A percentile compares a stretch with the other conserved stretches of the same genome.
Conservation (phyloP, 2,888 invertebrate genomes). For the Craniophora ligustri region DNA sequence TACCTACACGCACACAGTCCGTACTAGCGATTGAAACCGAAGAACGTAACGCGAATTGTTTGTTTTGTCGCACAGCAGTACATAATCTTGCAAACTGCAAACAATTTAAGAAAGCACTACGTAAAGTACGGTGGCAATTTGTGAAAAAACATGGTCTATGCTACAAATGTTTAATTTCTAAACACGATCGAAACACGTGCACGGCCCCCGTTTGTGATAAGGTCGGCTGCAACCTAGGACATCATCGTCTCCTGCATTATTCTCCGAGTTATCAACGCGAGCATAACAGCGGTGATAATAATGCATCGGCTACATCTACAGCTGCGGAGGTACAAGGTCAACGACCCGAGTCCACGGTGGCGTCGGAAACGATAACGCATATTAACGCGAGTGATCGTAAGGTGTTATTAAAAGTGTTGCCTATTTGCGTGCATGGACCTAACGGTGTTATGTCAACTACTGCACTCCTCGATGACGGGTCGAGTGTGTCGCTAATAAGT, state of each 20-base stretch:
- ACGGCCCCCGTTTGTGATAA: not conserved
- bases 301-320: too few relatives aligned
- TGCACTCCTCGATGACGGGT: not conserved
- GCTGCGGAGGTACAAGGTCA: too few relatives aligned
- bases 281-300: too few relatives aligned
- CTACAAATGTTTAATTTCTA: not conserved
- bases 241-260: not conserved
- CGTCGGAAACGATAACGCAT: not conserved
- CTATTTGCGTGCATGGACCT: not conserved
- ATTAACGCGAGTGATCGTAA: not conserved
- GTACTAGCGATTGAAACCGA: too few relatives aligned
- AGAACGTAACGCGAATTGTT: not conserved
- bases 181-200: slow-evolving; percentile 1
- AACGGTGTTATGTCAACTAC: not conserved
- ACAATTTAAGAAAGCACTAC: slow-evolving; percentile 1
- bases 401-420: not conserved
- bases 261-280: too few relatives aligned
- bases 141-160: not conserved
- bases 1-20: too few relatives aligned
- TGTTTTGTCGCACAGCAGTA: not conserved
- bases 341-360: not conserved
- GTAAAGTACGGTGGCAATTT: not conserved
- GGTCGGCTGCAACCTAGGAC: not conserved
- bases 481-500: too few relatives aligned
- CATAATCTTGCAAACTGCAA: not conserved